phyloP scores from a whole-genome alignment of 2,113 vertebrate species.

The human region GRCh38 chr12:70407001-70407500 shows the following conservation, averaged over 20 bases:
- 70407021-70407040: neutral
- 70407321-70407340: neutral
- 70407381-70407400: neutral
- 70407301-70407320: neutral
- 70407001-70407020: neutral
- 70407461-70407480: no score
- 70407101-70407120: neutral
- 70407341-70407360: neutral
- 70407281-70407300: no score
- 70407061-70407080: neutral
- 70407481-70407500: no score
- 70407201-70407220: neutral
- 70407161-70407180: neutral
- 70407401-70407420: neutral
- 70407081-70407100: fast-evolving
- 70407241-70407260: neutral
- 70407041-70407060: neutral
- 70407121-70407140: neutral
- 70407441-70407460: neutral
- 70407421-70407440: neutral
- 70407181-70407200: neutral
- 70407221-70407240: neutral
- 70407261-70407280: neutral
- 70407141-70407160: neutral
- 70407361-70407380: neutral